phyloP scores from a whole-genome alignment of 2,113 vertebrate genomes.

The Addax nasomaculatus region DNA sequence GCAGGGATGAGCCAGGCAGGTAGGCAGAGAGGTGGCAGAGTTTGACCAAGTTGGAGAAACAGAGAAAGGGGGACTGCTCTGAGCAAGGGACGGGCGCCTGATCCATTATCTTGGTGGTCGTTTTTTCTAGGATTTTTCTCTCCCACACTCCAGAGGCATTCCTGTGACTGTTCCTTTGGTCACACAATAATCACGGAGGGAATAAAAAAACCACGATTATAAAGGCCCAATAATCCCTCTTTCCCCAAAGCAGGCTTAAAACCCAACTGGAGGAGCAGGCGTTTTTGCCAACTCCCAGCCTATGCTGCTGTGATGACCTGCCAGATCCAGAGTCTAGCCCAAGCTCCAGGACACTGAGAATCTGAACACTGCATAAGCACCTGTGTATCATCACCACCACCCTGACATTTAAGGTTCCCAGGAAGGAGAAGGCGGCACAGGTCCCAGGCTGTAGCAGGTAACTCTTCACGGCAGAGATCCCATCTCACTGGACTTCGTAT shows the following conservation, averaged over 20 bases:
- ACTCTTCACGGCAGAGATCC: not conserved
- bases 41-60: not conserved
- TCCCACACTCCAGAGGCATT: not conserved
- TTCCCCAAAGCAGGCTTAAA: not conserved
- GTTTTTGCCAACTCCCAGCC: not conserved
- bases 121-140: not conserved
- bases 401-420: not conserved
- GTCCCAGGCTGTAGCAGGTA: not conserved
- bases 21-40: rapidly evolving
- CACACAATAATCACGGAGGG: not conserved
- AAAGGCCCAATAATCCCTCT: not conserved
- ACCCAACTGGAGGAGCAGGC: rapidly evolving
- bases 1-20: not conserved
- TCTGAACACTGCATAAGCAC: not conserved
- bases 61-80: not conserved
- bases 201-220: not conserved
- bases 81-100: no score
- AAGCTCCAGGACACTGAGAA: not conserved
- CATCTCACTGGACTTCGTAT: not conserved
- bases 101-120: not conserved
- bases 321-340: not conserved
- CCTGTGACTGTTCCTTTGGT: not conserved
- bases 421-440: not conserved
- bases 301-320: not conserved
- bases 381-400: not conserved